phyloP scores from a whole-genome alignment of 2,888 invertebrate species.

The Athalia cordata region DNA sequence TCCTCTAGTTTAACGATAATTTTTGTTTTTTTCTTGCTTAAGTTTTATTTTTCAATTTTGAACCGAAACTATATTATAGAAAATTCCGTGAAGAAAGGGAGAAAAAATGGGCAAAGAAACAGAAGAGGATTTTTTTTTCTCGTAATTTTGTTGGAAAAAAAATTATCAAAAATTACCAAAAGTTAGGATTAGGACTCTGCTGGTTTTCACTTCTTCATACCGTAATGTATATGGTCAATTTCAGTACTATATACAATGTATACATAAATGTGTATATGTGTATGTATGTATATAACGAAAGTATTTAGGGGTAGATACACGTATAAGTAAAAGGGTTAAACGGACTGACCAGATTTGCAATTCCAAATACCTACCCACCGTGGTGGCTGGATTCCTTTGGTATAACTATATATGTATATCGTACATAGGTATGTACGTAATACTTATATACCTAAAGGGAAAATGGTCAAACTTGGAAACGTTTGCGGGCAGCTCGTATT shows the following conservation, averaged over 20 bases:
- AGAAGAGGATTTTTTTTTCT: not conserved
- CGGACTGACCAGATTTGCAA: slow-evolving; percentile 25
- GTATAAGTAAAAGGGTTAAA: no score
- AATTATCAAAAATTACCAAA: not conserved
- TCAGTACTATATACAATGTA: not conserved
- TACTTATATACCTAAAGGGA: not conserved
- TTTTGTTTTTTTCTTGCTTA: no score
- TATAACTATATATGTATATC: no score
- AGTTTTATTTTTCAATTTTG: no score
- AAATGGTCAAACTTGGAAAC: slow-evolving; percentile 44
- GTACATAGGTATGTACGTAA: no score
- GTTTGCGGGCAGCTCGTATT: slow-evolving; percentile 28
- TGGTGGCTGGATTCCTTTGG: slow-evolving; percentile 22
- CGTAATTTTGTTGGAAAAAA: not conserved
- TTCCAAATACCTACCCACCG: slow-evolving; percentile 15
- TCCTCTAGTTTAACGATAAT: no score
- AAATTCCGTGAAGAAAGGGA: no score
- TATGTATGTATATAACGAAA: not conserved
- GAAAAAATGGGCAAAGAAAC: not conserved
- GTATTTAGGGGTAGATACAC: not conserved
- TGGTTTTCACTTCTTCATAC: not conserved
- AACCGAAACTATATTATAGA: no score
- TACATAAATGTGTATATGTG: not conserved
- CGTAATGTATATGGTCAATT: not conserved
- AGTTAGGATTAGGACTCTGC: not conserved